Evolutionary conservation across 2,797 vertebrate species (phyloP), one percentile per base, ranked within the genome.

Genomic region (Myripristis jacobus): DNA sequence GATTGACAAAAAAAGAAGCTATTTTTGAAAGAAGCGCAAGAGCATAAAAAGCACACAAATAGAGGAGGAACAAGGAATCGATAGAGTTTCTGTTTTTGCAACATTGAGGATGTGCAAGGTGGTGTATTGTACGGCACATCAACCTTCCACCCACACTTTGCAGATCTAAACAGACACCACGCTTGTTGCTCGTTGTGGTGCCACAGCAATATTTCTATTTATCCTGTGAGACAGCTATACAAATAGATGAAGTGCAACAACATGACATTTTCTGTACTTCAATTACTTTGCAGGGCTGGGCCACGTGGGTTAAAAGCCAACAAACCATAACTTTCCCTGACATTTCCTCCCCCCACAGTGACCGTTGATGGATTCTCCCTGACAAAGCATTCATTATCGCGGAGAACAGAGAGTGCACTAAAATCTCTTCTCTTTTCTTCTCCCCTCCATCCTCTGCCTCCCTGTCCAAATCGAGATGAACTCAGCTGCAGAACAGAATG

Each of bases 231-330:
- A 93, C 90, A 92, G 91, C 92, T 93, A 80, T 93, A 95, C 93
- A 95, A 95, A 95, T 91, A 95, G 93, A 95, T 93, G 89, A 95
- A 94, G 92, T 93, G 91, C 92, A 96, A 92, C 94, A 96, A 94
- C 93, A 92, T 92, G 92, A 93, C 93, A 94, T 95, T 94, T 95
- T 95, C 92, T 95, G 93, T 94, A 94, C 94, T 96, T 96, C 94
- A 94, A 95, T 95, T 96, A 97, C 95, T 95, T 96, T 94, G 94
- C 92, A 77, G 93, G 92, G 94, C 93, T 91, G 92, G 93, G 94
- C 94, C 95, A 96, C 84, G 92, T 95, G 94, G 95, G 94, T 95
- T 95, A 96, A 96, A 96, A 96, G 93, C 94, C 94, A 96, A 95
- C 93, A 95, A 95, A 95, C 93, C 93, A 94, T 95, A 96, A 95